A percentile compares a stretch with the other conserved stretches of the same genome.
These are phyloP conservation scores for Alligator mississippiensis DNA, from an alignment of 2,113 vertebrate genomes.

Conservation along the genomic window DNA sequence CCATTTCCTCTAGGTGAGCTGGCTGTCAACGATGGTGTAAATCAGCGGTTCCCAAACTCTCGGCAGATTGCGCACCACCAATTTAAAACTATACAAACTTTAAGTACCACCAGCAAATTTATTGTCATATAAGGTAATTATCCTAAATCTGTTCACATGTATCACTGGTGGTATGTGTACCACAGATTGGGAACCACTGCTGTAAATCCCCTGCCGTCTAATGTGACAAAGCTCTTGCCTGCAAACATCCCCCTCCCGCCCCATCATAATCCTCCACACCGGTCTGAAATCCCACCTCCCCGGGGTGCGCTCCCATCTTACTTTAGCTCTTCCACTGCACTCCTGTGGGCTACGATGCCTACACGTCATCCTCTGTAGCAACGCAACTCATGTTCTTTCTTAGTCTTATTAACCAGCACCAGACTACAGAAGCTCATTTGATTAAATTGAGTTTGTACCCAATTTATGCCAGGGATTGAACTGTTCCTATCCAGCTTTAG, in stretches of 20 bases:
- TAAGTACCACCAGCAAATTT: too few species aligned
- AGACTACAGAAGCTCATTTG: neutral
- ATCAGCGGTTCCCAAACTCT: too few species aligned
- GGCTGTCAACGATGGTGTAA: neutral
- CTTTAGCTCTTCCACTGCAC: neutral
- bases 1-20: neutral
- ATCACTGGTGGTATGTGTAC: too few species aligned
- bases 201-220: neutral
- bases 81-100: too few species aligned
- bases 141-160: too few species aligned
- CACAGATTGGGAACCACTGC: neutral
- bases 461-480: neutral
- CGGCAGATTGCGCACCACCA: too few species aligned
- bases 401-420: neutral
- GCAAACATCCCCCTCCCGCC: fast-evolving
- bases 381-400: neutral
- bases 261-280: fast-evolving
- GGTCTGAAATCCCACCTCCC: neutral
- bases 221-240: neutral
- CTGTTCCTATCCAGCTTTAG: neutral
- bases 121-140: too few species aligned
- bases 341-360: neutral
- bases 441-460: neutral
- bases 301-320: neutral
- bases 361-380: neutral